Evolutionary conservation across 2,113 vertebrate genomes (phyloP).

Genomic region (Nematolebias whitei): DNA sequence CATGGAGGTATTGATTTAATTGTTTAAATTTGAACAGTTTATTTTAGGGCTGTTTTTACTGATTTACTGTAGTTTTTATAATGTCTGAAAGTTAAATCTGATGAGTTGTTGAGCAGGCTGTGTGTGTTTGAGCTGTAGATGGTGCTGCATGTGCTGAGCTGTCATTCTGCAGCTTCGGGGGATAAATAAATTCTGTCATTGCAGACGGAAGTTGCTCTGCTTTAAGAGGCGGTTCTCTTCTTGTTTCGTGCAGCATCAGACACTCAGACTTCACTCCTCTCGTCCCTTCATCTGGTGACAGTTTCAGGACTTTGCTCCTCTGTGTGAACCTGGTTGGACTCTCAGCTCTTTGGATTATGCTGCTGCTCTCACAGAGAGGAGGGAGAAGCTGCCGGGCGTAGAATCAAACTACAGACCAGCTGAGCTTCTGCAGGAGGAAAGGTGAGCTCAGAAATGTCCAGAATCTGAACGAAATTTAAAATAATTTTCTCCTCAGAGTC

Average conservation of each 20-base stretch:
- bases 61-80: no score
- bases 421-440: neutral
- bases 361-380: conserved; percentile 2
- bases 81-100: no score
- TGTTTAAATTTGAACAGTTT: no score
- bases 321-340: neutral
- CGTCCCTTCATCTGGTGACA: neutral
- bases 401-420: conserved; percentile 12
- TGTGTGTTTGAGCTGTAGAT: neutral
- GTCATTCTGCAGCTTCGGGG: neutral
- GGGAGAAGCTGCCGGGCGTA: conserved; percentile 28
- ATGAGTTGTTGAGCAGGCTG: neutral
- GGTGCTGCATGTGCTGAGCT: conserved; percentile 4
- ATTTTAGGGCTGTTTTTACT: no score
- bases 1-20: no score
- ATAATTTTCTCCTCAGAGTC: neutral
- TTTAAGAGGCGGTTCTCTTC: neutral
- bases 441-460: conserved; percentile 3
- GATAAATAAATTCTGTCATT: conserved; percentile 36
- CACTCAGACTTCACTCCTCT: neutral
- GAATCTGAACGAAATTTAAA: neutral
- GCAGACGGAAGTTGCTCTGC: neutral
- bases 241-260: neutral
- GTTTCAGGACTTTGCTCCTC: accelerated
- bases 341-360: conserved; percentile 7